Percentiles rank a stretch among this genome's conserved stretches.
These are phyloP conservation scores for Cyprinodon brontotheroides DNA, from an alignment of 2,113 vertebrate genomes.

Conservation along the genomic window DNA sequence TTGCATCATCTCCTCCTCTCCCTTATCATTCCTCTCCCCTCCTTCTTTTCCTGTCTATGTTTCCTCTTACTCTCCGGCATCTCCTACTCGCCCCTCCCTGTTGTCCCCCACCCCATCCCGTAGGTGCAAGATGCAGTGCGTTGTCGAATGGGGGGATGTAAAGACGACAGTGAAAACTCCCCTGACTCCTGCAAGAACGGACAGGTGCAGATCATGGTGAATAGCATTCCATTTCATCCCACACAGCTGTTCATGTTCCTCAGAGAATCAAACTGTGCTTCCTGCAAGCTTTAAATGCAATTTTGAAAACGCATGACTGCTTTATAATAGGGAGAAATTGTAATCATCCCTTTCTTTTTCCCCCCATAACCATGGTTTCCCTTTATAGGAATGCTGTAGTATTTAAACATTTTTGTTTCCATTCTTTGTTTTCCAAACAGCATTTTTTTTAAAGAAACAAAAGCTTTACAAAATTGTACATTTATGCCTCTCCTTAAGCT, in stretches of 20 bases:
- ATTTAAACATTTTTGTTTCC: constrained; percentile 17
- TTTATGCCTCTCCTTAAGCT: background rate
- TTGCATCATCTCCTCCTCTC: constrained; percentile 33
- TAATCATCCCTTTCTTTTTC: constrained; percentile 4
- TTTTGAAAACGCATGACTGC: constrained; percentile 18
- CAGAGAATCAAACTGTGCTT: constrained; percentile 13
- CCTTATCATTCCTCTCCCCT: background rate
- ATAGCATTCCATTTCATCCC: constrained; percentile 82
- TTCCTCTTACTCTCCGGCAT: constrained; percentile 19
- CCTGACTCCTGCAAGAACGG: constrained; percentile 99
- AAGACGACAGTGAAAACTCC: constrained; percentile 97
- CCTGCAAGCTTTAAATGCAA: background rate
- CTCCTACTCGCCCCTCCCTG: background rate
- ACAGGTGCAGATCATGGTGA: constrained; percentile 99
- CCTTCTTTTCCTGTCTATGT: background rate
- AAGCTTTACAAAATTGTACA: background rate
- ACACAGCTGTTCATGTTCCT: constrained; percentile 31
- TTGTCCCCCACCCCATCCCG: background rate
- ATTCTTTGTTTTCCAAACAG: background rate
- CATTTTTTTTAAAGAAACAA: background rate
- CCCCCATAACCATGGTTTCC: constrained; percentile 16
- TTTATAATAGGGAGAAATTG: constrained; percentile 3
- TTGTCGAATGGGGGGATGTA: constrained; percentile 94
- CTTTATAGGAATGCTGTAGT: constrained; percentile 14
- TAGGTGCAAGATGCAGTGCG: constrained; percentile 98